These are phyloP conservation scores for Rhinopithecus roxellana DNA, from an alignment of 2,113 vertebrate species.

Conservation along the genomic window DNA sequence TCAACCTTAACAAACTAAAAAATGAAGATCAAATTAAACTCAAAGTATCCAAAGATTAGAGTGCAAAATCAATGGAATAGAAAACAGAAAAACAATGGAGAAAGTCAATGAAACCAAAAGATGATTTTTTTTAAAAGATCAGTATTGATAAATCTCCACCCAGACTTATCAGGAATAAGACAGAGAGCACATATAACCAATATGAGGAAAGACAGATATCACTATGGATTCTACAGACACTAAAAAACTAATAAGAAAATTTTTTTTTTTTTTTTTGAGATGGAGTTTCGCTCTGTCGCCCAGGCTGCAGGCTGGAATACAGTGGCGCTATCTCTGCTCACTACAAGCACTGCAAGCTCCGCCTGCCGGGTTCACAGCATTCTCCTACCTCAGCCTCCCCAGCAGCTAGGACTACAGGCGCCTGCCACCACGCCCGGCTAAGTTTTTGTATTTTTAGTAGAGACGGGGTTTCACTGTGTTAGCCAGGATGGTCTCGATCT, in stretches of 20 bases:
- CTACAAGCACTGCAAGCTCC: no score
- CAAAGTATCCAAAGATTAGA: neutral
- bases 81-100: neutral
- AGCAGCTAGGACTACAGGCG: no score
- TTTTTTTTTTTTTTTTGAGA: no score
- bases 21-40: neutral
- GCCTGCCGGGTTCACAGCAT: no score
- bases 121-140: neutral
- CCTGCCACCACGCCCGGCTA: no score
- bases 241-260: neutral
- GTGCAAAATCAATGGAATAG: neutral
- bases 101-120: neutral
- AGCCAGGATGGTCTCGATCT: no score
- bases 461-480: no score
- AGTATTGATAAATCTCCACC: neutral
- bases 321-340: accelerated
- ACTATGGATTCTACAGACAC: neutral
- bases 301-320: no score
- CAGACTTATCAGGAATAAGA: neutral
- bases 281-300: no score
- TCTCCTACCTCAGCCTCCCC: no score
- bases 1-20: neutral
- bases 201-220: neutral
- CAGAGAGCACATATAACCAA: neutral
- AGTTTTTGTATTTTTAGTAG: no score